A percentile compares a stretch with the other conserved stretches of the same genome.
These are phyloP conservation scores for Albula glossodonta DNA, from an alignment of 2,113 vertebrate species.

Conservation along the genomic window DNA sequence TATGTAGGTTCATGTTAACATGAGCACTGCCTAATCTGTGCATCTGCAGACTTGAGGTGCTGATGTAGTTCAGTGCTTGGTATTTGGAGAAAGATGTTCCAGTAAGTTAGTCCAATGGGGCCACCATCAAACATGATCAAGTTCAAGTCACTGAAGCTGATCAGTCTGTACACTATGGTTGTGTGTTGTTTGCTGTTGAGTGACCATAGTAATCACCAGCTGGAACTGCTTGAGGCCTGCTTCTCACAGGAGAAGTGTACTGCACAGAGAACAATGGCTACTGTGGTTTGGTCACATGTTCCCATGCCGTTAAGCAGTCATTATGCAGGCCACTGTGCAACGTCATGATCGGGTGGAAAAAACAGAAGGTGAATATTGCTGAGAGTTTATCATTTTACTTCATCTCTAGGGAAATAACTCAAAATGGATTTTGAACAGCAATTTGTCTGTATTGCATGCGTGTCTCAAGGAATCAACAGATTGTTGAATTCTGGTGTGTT, in stretches of 20 bases:
- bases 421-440: not conserved
- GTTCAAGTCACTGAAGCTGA: not conserved
- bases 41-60: not conserved
- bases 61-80: not conserved
- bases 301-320: not conserved
- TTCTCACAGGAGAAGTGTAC: not conserved
- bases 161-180: not conserved
- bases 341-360: not conserved
- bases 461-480: not conserved
- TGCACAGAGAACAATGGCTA: not conserved
- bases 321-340: not conserved
- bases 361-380: not conserved
- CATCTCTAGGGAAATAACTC: not conserved
- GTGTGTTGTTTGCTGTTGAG: not conserved
- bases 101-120: not conserved
- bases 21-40: not conserved
- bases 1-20: not conserved
- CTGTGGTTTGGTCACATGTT: not conserved
- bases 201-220: not conserved
- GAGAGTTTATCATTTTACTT: not conserved
- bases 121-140: not conserved
- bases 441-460: not conserved
- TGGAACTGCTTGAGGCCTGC: not conserved
- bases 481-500: not conserved
- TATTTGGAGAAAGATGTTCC: not conserved